Evolutionary conservation across 2,113 vertebrate species (phyloP), one percentile per base, ranked within the genome.

Genomic region (Alaudala cheleensis): DNA sequence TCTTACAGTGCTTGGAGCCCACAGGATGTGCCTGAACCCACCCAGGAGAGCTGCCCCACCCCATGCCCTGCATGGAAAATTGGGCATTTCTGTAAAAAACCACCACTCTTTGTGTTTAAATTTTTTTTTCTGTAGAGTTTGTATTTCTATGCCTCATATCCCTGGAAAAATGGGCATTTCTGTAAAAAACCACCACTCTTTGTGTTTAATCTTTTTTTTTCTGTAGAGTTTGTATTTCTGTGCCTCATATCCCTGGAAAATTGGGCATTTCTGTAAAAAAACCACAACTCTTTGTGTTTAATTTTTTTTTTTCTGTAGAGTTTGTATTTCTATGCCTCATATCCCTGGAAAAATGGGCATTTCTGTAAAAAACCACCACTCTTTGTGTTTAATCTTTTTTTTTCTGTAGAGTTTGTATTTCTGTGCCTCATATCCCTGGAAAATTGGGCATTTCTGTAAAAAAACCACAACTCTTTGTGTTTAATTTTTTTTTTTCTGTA

Each of bases 81-180:
- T 0, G 11, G 17, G 18, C 31, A 29, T 60, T 87, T 60, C 40
- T 65, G 23, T 26, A 6, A 10, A 57, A 66, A 12, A 37, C 0
- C 20, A 42, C 5, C 22, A 20, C 23, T n/a, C 4, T 62, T 29
- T 39, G 33, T 26, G 20, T 44, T 81, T 65, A 12, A 1, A 3
- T 31, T 37, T 21, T 54, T 40, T 47, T 80, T 23, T 4, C 13
- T 26, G 9, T 8, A 17, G 28, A 44, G 3, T 37, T 69, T 42
- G 6, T 39, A 14, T 2, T 21, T 9, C 11, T 39, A 0, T 24
- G n/a, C n/a, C n/a, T n/a, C n/a, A n/a, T n/a, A n/a, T n/a, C n/a
- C n/a, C n/a, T 60, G 29, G 5, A 51, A 44, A 42, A 34, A 40
- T 0, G 11, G 17, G 18, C 31, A 29, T 60, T 87, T 60, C 40